Evolutionary conservation across 1,140 invertebrate genomes (phyloP).

Genomic region (Penaeus indicus): DNA sequence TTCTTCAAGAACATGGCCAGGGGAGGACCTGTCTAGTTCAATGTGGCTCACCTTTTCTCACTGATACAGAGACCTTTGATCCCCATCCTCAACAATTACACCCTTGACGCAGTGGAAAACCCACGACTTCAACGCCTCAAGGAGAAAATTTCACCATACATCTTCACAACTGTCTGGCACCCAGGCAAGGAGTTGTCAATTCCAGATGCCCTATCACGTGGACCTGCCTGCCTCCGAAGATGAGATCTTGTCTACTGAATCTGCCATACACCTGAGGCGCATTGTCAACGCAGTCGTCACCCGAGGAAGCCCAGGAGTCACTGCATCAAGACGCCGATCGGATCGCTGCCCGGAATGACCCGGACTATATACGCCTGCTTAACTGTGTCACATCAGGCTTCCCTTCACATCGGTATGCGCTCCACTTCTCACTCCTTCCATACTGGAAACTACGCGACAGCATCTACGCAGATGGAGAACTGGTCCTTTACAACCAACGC

Average conservation of each 20-base stretch:
- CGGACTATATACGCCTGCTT: background rate
- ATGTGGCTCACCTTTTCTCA: slow-evolving; percentile 6
- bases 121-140: slow-evolving; percentile 48
- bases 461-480: background rate
- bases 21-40: no score
- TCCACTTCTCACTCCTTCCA: background rate
- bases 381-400: background rate
- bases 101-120: slow-evolving; percentile 66
- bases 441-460: slow-evolving; percentile 1
- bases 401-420: background rate
- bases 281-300: background rate
- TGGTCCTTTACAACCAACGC: background rate
- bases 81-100: slow-evolving; percentile 66
- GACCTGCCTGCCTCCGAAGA: background rate
- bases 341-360: background rate
- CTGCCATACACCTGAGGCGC: background rate
- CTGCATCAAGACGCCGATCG: background rate
- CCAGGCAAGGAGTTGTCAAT: background rate
- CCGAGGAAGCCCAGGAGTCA: background rate
- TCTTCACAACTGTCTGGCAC: slow-evolving; percentile 8
- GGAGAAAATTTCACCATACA: slow-evolving; percentile 29
- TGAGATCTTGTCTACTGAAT: background rate
- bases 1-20: no score
- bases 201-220: slow-evolving; percentile 1
- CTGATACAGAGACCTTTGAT: slow-evolving; percentile 67